Evolutionary conservation across 92 coral and sea anemone genomes (phyloP).

Genomic region (Galaxea fascicularis): DNA sequence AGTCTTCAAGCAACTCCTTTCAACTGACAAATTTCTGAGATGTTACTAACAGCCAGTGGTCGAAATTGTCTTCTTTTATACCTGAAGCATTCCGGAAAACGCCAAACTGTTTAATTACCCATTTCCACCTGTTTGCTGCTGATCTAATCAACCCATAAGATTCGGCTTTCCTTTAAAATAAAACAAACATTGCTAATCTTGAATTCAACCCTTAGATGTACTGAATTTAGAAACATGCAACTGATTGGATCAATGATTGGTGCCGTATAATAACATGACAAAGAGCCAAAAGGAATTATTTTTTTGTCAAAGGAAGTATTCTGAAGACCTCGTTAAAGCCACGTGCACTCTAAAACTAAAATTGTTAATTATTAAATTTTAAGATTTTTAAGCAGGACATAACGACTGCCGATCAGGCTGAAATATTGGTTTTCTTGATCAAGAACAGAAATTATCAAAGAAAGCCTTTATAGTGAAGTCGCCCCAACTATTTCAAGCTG

Average conservation of each 20-base stretch:
- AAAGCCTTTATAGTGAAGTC: constrained; percentile 17
- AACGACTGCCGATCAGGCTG: no score
- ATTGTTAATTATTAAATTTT: no score
- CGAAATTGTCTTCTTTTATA: constrained; percentile 35
- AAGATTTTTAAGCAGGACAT: background rate
- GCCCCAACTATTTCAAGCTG: constrained; percentile 25
- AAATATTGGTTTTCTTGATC: constrained; percentile 1
- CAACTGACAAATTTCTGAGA: background rate
- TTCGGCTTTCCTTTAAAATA: constrained; percentile 20
- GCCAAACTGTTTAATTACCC: constrained; percentile 44
- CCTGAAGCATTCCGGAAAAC: constrained; percentile 46
- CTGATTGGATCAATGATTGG: constrained; percentile 6
- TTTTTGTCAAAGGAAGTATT: constrained; percentile 1
- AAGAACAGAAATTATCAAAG: background rate
- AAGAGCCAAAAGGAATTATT: background rate
- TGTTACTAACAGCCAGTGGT: constrained; percentile 25
- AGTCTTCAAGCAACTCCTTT: background rate
- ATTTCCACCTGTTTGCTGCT: constrained; percentile 36
- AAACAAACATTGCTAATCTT: constrained; percentile 30
- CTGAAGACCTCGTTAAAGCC: constrained; percentile 23
- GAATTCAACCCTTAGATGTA: constrained; percentile 33
- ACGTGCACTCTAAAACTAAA: background rate
- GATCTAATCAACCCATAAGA: constrained; percentile 7
- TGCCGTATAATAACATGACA: background rate
- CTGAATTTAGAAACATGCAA: constrained; percentile 28